A percentile compares a stretch with the other conserved stretches of the same genome.
phyloP scores from a whole-genome alignment of 2,113 vertebrate genomes.

The Crotalus horridus region DNA sequence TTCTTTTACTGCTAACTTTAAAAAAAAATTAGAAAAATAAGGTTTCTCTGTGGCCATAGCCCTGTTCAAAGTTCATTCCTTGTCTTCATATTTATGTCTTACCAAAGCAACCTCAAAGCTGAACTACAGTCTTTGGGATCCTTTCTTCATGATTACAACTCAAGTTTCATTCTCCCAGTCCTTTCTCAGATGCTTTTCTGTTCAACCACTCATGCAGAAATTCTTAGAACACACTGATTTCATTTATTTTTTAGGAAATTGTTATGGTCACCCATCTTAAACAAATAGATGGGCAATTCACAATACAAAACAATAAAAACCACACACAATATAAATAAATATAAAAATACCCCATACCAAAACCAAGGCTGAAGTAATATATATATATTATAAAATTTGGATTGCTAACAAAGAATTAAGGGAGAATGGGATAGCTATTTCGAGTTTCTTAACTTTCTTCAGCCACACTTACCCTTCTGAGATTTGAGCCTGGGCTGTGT shows the following conservation, averaged over 20 bases:
- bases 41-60: neutral
- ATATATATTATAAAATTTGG: too few relatives aligned
- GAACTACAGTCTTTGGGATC: neutral
- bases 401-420: too few relatives aligned
- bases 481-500: too few relatives aligned
- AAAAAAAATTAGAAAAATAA: neutral
- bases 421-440: too few relatives aligned
- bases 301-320: neutral
- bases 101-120: neutral
- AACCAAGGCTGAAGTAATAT: neutral
- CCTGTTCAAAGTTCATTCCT: neutral
- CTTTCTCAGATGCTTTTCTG: neutral
- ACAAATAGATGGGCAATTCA: neutral
- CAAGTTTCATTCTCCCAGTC: neutral
- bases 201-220: neutral
- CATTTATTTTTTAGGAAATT: neutral
- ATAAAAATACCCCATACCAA: neutral
- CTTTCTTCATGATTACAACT: neutral
- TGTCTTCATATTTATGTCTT: neutral
- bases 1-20: neutral
- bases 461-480: too few relatives aligned
- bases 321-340: neutral
- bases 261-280: neutral
- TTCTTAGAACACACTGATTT: neutral
- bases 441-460: too few relatives aligned